Base-by-base conservation (phyloP, 2,797 vertebrate species). In the Hemibagrus guttatus region DNA sequence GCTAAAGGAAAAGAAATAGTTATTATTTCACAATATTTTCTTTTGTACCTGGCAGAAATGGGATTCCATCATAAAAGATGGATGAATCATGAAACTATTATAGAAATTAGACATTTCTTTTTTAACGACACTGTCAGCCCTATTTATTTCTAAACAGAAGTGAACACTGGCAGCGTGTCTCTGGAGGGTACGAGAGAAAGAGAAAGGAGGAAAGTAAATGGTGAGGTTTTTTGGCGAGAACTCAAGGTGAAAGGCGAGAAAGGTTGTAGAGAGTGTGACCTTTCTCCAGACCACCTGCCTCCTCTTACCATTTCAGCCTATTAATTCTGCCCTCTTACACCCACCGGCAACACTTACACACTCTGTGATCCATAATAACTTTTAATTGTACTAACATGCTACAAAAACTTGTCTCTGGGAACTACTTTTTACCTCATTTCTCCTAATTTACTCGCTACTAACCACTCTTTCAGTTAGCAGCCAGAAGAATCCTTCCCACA, bases 211-310 rank as follows among this genome's bases (percentile, higher is more conserved):
- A 23, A 87, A 89, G 90, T 90, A 89, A 91, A 85, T 86, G 91
- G 80, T 61, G 35, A 39, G 21, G 3, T 19, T 56, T 82, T 88
- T 86, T 87, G 89, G 84, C 80, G 64, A 66, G 56, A 88, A 83
- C 76, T 86, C 89, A 90, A 89, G 88, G 90, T 90, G 90, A 80
- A 80, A 80, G 76, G 56, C 35, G 56, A 90, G 87, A 71, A 81
- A 90, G 87, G 75, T 79, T 74, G 84, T 87, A 85, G 92, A 89
- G 91, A 90, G 89, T 68, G 85, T 87, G 90, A 94, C 93, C 92
- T 93, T 90, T 94, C 92, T 89, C 64, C 82, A 68, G 91, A 94
- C 93, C 94, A 95, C 92, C 93, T 95, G 95, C 94, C 93, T 93
- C 89, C 80, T 86, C 85, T 92, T 94, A 92, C 93, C 93, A 92